Evolutionary conservation across 2,113 vertebrate species (phyloP).

Genomic region (Corvus hawaiiensis): DNA sequence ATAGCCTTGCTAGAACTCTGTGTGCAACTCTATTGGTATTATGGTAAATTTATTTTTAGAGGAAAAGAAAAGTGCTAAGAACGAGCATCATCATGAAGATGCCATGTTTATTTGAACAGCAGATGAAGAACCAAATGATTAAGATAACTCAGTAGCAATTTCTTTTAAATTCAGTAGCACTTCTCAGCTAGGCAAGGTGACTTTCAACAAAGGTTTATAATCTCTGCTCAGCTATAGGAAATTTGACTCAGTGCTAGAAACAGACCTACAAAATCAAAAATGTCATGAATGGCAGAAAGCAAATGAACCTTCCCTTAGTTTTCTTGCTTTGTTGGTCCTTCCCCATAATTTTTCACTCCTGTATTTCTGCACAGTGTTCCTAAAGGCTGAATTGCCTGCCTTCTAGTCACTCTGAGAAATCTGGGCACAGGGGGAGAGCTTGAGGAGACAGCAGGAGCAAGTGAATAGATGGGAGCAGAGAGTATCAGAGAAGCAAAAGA

Average conservation of each 20-base stretch:
- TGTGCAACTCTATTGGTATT: background rate
- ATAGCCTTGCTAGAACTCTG: background rate
- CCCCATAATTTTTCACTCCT: background rate
- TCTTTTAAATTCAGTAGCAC: background rate
- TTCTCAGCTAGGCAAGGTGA: background rate
- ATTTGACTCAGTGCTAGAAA: background rate
- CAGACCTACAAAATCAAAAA: background rate
- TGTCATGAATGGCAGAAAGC: background rate
- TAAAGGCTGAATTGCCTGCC: background rate
- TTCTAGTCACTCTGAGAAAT: background rate
- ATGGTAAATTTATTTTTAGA: background rate
- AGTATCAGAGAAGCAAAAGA: background rate
- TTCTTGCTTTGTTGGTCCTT: background rate
- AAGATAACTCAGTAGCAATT: background rate
- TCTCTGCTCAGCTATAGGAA: background rate
- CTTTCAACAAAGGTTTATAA: background rate
- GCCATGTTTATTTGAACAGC: background rate
- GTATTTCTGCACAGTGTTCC: background rate
- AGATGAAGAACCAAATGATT: background rate
- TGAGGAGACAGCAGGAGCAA: background rate
- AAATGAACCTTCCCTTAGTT: background rate
- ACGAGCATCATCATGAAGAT: background rate
- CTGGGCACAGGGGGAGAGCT: background rate
- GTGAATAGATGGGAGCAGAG: background rate
- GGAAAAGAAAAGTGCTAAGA: background rate